A percentile compares a stretch with the other conserved stretches of the same genome.
These are phyloP conservation scores for Martes martes DNA, from an alignment of 2,113 vertebrate species.

Conservation along the genomic window DNA sequence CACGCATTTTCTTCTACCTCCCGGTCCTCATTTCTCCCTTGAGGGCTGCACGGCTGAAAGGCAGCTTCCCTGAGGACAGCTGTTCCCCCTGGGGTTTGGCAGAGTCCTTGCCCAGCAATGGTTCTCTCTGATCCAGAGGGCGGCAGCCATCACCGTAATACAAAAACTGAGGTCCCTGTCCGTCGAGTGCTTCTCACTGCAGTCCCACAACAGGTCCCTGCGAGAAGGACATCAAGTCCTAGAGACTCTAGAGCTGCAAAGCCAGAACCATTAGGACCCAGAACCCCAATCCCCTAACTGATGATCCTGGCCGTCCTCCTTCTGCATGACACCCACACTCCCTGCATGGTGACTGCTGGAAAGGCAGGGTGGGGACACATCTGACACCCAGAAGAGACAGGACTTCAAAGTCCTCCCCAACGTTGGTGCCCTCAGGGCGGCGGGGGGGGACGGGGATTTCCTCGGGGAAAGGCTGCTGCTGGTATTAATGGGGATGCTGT, in stretches of 20 bases:
- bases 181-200: neutral
- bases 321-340: rapidly evolving
- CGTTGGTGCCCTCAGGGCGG: neutral
- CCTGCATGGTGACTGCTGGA: neutral
- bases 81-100: neutral
- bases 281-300: neutral
- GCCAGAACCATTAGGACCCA: neutral
- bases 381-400: conserved; percentile 28
- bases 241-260: neutral
- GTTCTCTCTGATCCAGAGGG: neutral
- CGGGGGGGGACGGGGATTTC: neutral
- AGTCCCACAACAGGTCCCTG: neutral
- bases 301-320: neutral
- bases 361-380: neutral
- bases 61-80: neutral
- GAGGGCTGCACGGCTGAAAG: neutral
- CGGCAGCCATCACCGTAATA: neutral
- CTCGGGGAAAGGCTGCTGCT: neutral
- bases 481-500: neutral
- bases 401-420: conserved; percentile 24
- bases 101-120: neutral
- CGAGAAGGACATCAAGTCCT: neutral
- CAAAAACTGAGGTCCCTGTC: neutral
- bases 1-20: rapidly evolving
- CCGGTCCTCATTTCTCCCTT: neutral